Conservation (phyloP, 2,888 invertebrate species). For the Mallateleia sp. region DNA sequence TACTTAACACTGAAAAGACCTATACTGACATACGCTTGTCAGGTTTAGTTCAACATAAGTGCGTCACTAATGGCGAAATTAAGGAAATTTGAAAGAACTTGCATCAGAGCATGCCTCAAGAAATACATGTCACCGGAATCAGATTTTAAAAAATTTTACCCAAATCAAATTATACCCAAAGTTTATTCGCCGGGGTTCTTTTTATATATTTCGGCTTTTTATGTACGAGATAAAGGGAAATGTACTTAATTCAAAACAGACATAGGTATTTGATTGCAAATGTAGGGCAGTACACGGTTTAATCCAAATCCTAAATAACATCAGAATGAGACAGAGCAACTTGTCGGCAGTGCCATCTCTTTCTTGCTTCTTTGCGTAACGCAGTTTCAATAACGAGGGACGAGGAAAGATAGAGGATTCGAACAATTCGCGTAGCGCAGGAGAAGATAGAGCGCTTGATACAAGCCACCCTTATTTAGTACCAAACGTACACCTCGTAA, state of each 20-base stretch:
- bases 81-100: too few relatives aligned
- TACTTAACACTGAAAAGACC: too few relatives aligned
- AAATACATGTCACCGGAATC: too few relatives aligned
- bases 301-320: conserved; percentile 86
- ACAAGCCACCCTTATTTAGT: conserved; percentile 86
- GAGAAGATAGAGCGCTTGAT: conserved; percentile 78
- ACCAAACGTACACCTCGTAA: conserved; percentile 85
- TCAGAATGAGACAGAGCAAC: conserved; percentile 80
- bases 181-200: neutral
- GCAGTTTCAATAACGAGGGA: conserved; percentile 53
- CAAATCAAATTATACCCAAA: neutral
- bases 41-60: too few relatives aligned
- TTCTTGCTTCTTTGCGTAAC: conserved; percentile 57
- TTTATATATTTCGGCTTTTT: conserved; percentile 15
- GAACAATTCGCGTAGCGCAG: conserved; percentile 82
- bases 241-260: conserved; percentile 72
- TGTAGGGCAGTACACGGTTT: conserved; percentile 84
- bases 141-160: too few relatives aligned
- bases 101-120: too few relatives aligned
- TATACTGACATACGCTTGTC: too few relatives aligned
- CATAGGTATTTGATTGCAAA: conserved; percentile 80
- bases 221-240: conserved; percentile 56
- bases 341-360: conserved; percentile 73
- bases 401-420: conserved; percentile 68
- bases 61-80: too few relatives aligned